Conservation (phyloP, 2,113 vertebrate genomes). For the Centropus unirufus region DNA sequence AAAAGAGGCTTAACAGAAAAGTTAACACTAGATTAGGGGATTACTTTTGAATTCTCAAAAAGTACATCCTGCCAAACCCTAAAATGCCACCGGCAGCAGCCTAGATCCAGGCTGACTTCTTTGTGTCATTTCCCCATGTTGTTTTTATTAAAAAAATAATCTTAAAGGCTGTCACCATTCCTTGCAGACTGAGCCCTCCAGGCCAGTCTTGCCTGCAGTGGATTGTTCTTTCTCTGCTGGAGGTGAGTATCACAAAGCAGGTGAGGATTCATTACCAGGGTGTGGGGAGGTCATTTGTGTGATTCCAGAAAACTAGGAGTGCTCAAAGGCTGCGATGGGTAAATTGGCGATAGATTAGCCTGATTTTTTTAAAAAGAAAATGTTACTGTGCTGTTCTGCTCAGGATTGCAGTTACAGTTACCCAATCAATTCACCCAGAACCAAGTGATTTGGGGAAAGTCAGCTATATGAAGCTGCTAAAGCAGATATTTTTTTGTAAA, state of each 20-base stretch:
- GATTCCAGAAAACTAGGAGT: neutral
- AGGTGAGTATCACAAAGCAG: neutral
- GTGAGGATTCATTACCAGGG: rapidly evolving
- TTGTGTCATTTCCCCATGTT: rapidly evolving
- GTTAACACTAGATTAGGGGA: neutral
- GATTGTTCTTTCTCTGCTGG: neutral
- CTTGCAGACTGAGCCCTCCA: rapidly evolving
- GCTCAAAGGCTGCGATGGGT: too few species aligned
- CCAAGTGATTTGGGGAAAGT: too few species aligned
- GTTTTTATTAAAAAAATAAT: neutral
- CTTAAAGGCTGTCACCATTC: neutral
- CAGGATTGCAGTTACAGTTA: rapidly evolving
- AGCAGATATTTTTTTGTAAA: too few species aligned
- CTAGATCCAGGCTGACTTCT: too few species aligned
- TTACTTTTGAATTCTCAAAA: neutral
- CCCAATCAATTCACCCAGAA: too few species aligned
- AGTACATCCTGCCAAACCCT: neutral
- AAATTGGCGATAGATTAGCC: rapidly evolving
- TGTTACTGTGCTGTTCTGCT: neutral
- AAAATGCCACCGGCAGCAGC: neutral
- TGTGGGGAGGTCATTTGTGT: rapidly evolving
- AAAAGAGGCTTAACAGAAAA: neutral
- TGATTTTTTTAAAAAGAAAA: neutral
- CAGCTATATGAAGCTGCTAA: neutral
- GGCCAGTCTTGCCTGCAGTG: rapidly evolving